Percentiles rank a stretch among this genome's conserved stretches.
These are phyloP conservation scores for Operophtera brumata DNA, from an alignment of 2,888 invertebrate species.

Conservation along the genomic window DNA sequence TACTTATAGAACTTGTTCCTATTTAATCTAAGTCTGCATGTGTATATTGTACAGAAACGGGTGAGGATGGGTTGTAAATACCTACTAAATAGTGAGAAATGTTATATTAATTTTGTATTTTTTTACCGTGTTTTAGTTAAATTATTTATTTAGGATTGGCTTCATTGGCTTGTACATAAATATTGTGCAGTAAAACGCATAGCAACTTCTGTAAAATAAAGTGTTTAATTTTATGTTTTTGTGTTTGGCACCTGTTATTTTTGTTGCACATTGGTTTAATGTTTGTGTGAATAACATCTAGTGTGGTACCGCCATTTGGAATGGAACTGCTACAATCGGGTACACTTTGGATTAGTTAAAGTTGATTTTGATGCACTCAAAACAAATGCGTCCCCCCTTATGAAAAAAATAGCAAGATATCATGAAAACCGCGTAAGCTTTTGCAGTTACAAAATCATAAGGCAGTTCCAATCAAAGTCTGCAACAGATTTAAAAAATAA, in stretches of 20 bases:
- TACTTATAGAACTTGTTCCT: conserved; percentile 50
- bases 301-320: not conserved
- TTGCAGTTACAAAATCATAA: not conserved
- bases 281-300: conserved; percentile 10
- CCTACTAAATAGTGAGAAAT: conserved; percentile 52
- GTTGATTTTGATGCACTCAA: not conserved
- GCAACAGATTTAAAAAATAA: not conserved
- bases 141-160: conserved; percentile 60
- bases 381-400: not conserved
- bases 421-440: no score
- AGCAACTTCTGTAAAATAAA: conserved; percentile 52
- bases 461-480: not conserved
- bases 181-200: conserved; percentile 47
- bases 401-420: no score
- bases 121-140: conserved; percentile 45
- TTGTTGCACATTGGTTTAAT: conserved; percentile 22
- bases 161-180: conserved; percentile 62
- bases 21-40: conserved; percentile 66
- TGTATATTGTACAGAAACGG: conserved; percentile 48
- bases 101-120: conserved; percentile 39
- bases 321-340: not conserved
- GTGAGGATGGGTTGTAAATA: conserved; percentile 49
- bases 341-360: not conserved
- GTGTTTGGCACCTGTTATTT: conserved; percentile 38
- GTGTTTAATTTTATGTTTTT: conserved; percentile 35